phyloP scores from a whole-genome alignment of 2,888 invertebrate species.

The Cantharis flavilabris region DNA sequence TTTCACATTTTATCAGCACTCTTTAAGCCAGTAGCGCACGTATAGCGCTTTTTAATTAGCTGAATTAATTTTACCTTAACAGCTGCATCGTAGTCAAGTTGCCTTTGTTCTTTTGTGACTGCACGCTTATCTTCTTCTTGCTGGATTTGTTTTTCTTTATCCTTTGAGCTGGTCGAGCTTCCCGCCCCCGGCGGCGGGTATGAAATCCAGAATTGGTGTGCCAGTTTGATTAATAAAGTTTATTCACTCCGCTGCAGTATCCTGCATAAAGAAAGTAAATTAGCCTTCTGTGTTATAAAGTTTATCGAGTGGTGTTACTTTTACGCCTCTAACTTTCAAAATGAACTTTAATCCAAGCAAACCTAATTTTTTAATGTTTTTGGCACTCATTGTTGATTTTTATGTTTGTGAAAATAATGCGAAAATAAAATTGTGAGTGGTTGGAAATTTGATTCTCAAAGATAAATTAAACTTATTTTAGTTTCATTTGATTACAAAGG shows the following conservation, averaged over 20 bases:
- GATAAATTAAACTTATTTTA: not conserved
- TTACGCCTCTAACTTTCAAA: not conserved
- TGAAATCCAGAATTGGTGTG: conserved; percentile 86
- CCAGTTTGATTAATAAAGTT: conserved; percentile 65
- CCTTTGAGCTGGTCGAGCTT: conserved; percentile 63
- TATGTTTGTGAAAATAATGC: not conserved
- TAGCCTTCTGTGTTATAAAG: not conserved
- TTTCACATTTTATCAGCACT: not conserved
- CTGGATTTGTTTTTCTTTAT: conserved; percentile 62
- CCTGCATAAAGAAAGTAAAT: conserved; percentile 2
- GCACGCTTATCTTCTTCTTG: conserved; percentile 60
- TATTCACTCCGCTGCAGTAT: conserved; percentile 33
- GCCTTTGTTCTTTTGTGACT: conserved; percentile 62
- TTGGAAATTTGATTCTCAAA: not conserved
- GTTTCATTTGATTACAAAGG: not conserved
- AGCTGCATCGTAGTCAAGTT: conserved; percentile 66
- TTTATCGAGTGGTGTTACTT: not conserved
- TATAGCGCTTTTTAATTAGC: not conserved
- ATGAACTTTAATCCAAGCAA: not conserved
- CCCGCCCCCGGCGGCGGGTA: conserved; percentile 81
- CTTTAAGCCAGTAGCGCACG: not conserved
- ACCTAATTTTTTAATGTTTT: not conserved
- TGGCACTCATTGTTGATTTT: not conserved
- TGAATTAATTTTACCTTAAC: conserved; percentile 55
- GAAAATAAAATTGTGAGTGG: not conserved